Evolutionary conservation across 2,797 vertebrate genomes (phyloP).

Genomic region (Notamacropus eugenii): DNA sequence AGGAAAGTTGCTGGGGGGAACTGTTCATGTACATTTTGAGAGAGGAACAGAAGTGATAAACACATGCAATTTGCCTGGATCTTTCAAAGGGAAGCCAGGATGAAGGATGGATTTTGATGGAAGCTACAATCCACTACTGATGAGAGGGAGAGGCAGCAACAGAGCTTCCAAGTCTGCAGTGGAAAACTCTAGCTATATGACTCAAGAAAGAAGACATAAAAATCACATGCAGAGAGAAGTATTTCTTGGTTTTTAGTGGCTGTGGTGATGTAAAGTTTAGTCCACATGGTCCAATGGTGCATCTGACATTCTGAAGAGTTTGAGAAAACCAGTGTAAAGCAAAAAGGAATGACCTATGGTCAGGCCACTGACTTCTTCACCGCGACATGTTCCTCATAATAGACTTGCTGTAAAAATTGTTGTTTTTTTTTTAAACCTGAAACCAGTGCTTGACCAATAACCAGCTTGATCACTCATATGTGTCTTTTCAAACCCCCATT

Average conservation of each 20-base stretch:
- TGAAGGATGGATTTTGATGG: background rate
- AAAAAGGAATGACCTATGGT: background rate
- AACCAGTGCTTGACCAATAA: background rate
- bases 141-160: background rate
- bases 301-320: background rate
- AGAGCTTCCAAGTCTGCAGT: background rate
- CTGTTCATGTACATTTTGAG: background rate
- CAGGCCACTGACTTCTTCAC: too few species aligned
- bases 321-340: background rate
- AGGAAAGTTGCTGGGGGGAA: background rate
- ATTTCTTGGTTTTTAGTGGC: background rate
- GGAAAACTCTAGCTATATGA: background rate
- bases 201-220: background rate
- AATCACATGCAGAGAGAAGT: background rate
- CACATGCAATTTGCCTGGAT: background rate
- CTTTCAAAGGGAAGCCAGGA: background rate
- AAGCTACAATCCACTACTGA: background rate
- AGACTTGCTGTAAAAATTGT: background rate
- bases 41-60: conserved; percentile 46
- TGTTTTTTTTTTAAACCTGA: background rate
- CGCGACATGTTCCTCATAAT: background rate
- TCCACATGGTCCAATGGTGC: background rate
- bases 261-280: background rate
- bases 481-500: background rate
- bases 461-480: background rate